Conservation (phyloP, 2,888 invertebrate species). For the Gymnosoma rotundatum region DNA sequence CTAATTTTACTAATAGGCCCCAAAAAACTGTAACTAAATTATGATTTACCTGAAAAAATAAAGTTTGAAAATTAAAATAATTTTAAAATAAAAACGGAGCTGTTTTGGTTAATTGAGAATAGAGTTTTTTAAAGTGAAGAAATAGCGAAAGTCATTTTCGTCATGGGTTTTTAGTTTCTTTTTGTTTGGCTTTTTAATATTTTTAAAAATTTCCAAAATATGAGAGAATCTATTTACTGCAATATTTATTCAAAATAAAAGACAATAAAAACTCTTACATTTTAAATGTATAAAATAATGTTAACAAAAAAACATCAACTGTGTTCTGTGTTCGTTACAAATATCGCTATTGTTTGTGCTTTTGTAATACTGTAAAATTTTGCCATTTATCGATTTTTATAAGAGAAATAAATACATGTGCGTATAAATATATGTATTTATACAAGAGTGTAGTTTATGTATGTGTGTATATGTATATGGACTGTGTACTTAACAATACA, state of each 20-base stretch:
- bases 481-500: neutral
- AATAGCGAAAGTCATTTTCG: too few species aligned
- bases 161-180: too few species aligned
- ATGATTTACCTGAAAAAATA: too few species aligned
- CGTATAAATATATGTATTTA: slow-evolving; percentile 26
- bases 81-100: too few species aligned
- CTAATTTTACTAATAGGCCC: too few species aligned
- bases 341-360: slow-evolving; percentile 32
- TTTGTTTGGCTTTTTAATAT: too few species aligned
- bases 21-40: too few species aligned
- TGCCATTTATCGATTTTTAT: slow-evolving; percentile 74
- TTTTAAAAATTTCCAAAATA: too few species aligned
- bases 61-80: too few species aligned
- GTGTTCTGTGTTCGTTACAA: slow-evolving; percentile 43
- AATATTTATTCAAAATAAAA: neutral
- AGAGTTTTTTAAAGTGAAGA: too few species aligned
- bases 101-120: too few species aligned
- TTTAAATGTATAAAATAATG: neutral
- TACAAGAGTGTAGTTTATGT: slow-evolving; percentile 53
- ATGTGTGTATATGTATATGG: slow-evolving; percentile 4
- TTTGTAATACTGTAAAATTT: slow-evolving; percentile 78
- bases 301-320: slow-evolving; percentile 48
- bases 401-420: neutral
- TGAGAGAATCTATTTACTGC: too few species aligned
- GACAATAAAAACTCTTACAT: slow-evolving; percentile 14